Evolutionary conservation across 1,140 invertebrate genomes (phyloP).

Genomic region (Liolophura sinensis): DNA sequence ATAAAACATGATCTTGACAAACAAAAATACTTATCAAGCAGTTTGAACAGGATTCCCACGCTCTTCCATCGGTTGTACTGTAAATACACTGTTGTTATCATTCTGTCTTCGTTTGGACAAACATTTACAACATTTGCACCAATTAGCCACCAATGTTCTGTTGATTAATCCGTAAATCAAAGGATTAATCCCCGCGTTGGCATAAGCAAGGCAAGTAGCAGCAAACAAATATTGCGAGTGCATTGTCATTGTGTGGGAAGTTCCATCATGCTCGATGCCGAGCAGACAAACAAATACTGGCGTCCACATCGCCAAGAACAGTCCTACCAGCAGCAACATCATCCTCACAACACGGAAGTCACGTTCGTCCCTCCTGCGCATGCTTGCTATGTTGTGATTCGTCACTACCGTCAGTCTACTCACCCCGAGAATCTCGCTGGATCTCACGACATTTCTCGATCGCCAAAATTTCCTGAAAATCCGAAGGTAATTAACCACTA

Average conservation of each 20-base stretch:
- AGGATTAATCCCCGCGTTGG: conserved; percentile 43
- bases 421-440: neutral
- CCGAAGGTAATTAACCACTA: conserved; percentile 34
- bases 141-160: neutral
- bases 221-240: conserved; percentile 31
- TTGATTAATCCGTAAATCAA: conserved; percentile 41
- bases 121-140: too few species aligned
- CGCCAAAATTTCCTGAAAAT: conserved; percentile 36
- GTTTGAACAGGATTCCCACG: too few species aligned
- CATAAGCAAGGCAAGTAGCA: conserved; percentile 23
- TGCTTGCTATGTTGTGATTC: neutral
- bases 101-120: too few species aligned
- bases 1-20: too few species aligned
- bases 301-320: conserved; percentile 44
- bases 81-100: too few species aligned
- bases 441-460: conserved; percentile 17
- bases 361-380: conserved; percentile 10
- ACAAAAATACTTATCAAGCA: too few species aligned
- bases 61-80: too few species aligned
- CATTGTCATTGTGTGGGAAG: conserved; percentile 20
- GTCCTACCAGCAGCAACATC: conserved; percentile 32
- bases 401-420: neutral
- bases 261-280: conserved; percentile 27
- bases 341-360: conserved; percentile 35
- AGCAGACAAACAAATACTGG: conserved; percentile 39